These are phyloP conservation scores for Chrysina gloriosa DNA, from an alignment of 2,888 invertebrate genomes.

Conservation along the genomic window DNA sequence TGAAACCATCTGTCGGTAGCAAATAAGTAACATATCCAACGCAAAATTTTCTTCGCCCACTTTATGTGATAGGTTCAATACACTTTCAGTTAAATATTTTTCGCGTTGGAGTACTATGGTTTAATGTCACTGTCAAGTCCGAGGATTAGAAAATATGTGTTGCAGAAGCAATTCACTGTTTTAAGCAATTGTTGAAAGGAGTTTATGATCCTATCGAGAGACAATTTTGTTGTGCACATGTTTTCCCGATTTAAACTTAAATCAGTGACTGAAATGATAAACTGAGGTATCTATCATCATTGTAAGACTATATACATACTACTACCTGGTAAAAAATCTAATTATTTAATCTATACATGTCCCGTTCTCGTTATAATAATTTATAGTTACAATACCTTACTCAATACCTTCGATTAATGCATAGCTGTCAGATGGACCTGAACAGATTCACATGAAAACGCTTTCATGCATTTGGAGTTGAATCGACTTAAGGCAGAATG, in stretches of 20 bases:
- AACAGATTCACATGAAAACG: conserved; percentile 1
- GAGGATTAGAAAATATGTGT: conserved; percentile 2
- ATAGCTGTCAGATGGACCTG: conserved; percentile 5
- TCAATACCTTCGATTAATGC: conserved; percentile 8
- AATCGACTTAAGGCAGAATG: background rate
- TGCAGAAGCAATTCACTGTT: no score
- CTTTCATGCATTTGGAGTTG: background rate
- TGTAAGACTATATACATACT: no score
- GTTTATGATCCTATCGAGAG: conserved; percentile 1
- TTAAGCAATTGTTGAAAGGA: no score
- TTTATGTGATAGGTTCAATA: conserved; percentile 25
- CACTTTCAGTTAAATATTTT: conserved; percentile 17
- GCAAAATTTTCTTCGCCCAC: conserved; percentile 30
- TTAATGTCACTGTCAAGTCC: conserved; percentile 33
- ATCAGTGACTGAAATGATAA: no score
- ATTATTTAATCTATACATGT: conserved; percentile 1
- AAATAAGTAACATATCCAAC: conserved; percentile 1
- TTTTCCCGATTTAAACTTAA: no score
- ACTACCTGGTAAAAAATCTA: background rate
- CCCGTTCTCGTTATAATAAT: background rate
- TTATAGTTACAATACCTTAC: conserved; percentile 4
- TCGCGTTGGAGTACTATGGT: conserved; percentile 25
- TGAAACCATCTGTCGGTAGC: background rate
- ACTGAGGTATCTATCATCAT: no score
- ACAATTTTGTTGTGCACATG: background rate